phyloP scores from a whole-genome alignment of 2,888 invertebrate genomes.

The Meghimatium bilineatum region DNA sequence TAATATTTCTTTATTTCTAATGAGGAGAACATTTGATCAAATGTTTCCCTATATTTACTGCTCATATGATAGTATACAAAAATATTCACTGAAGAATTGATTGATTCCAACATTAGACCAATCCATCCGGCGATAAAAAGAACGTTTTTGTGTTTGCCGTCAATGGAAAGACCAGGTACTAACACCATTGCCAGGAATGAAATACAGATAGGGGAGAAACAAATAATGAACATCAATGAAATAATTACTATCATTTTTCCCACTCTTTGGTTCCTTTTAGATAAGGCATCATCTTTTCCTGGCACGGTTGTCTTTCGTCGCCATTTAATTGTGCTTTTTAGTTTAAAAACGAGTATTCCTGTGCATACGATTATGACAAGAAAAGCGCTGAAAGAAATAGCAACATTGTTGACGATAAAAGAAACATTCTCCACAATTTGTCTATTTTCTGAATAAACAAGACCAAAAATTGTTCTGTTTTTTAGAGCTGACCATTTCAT shows the following conservation, averaged over 20 bases:
- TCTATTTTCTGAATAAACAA: background rate
- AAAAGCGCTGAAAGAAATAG: background rate
- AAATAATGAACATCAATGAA: background rate
- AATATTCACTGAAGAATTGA: constrained; percentile 9
- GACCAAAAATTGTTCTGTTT: background rate
- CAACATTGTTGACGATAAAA: background rate
- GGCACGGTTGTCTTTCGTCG: background rate
- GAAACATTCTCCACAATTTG: background rate
- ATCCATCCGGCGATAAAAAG: background rate
- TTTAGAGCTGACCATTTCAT: background rate
- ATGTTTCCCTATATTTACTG: background rate
- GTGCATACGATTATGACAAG: background rate
- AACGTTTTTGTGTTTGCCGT: background rate
- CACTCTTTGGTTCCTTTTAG: background rate
- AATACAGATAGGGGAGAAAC: background rate
- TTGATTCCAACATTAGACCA: background rate
- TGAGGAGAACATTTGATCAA: background rate
- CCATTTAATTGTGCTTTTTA: background rate
- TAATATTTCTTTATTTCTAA: no score
- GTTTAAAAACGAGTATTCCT: background rate
- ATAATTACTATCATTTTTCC: constrained; percentile 24
- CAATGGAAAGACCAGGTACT: background rate
- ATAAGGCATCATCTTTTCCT: background rate
- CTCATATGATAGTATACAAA: constrained; percentile 17
- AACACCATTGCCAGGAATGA: constrained; percentile 1